Conservation (phyloP, 2,888 invertebrate species). For the Balanococcus diminutus region DNA sequence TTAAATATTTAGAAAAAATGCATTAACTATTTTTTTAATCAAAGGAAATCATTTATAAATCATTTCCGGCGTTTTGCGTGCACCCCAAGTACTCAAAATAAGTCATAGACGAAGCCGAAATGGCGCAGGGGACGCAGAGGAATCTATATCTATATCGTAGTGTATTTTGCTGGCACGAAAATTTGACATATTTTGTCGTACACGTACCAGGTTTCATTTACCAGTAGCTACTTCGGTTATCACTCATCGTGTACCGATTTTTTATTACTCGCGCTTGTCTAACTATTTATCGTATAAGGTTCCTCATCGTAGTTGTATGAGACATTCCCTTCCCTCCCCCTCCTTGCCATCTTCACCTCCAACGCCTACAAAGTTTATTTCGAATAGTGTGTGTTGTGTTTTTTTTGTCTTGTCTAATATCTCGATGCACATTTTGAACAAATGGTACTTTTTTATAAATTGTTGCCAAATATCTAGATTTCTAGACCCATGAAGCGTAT, state of each 20-base stretch:
- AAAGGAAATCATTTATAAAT: not conserved
- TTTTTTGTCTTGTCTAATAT: not conserved
- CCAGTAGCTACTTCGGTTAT: conserved; percentile 10
- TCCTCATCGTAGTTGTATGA: not conserved
- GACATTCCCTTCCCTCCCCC: not conserved
- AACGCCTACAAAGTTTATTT: not conserved
- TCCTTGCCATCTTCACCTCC: not conserved
- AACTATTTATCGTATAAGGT: not conserved
- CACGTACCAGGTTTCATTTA: conserved; percentile 4
- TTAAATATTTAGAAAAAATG: too few species aligned
- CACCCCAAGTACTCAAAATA: too few species aligned
- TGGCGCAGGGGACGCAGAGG: not conserved
- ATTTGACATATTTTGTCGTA: not conserved
- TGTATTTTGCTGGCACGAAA: not conserved
- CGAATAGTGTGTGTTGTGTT: not conserved
- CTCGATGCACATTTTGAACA: not conserved
- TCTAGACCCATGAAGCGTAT: not conserved
- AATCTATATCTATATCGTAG: not conserved
- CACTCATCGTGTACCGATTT: conserved; percentile 28
- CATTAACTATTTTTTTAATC: too few species aligned
- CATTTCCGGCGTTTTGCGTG: not conserved
- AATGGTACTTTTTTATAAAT: not conserved
- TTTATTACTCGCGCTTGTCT: not conserved
- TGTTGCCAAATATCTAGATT: not conserved
- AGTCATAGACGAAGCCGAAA: too few species aligned